These are phyloP conservation scores for Hippocampus barbouri DNA, from an alignment of 2,113 vertebrate genomes.

Conservation along the genomic window DNA sequence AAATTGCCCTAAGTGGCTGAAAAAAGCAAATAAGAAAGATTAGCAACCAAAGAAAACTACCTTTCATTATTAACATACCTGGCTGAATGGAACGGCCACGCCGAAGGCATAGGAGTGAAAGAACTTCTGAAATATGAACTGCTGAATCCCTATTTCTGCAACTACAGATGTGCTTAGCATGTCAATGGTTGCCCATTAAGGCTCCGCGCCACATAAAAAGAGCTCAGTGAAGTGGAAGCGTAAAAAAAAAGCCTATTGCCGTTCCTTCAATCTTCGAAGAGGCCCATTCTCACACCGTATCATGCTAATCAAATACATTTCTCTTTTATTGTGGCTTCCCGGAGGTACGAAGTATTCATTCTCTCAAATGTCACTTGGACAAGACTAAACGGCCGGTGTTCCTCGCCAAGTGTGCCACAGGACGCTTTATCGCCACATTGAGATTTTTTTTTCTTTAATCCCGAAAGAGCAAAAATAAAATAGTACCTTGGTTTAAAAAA, in stretches of 20 bases:
- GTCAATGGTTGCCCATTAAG: constrained; percentile 35
- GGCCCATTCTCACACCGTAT: background rate
- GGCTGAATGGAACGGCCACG: constrained; percentile 55
- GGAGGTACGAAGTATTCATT: too few relatives aligned
- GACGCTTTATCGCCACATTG: too few relatives aligned
- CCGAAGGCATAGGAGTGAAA: constrained; percentile 43
- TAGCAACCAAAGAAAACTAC: constrained; percentile 63
- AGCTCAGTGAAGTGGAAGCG: constrained; percentile 32
- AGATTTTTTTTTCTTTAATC: too few relatives aligned
- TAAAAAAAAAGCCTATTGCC: constrained; percentile 27
- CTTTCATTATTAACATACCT: constrained; percentile 61
- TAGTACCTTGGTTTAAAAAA: too few relatives aligned
- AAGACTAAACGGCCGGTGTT: too few relatives aligned
- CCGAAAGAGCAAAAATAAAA: too few relatives aligned
- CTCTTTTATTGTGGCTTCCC: background rate
- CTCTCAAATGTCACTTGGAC: too few relatives aligned
- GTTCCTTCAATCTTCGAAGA: constrained; percentile 25
- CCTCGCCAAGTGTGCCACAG: too few relatives aligned
- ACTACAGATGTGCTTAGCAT: constrained; percentile 24
- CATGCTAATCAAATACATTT: background rate
- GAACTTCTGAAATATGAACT: constrained; percentile 56
- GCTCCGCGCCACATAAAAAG: constrained; percentile 22
- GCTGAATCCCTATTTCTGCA: constrained; percentile 25
- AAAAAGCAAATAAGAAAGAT: constrained; percentile 62
- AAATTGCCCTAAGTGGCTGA: constrained; percentile 66